Base-by-base conservation (phyloP, 1,140 invertebrate species). In the Adoxophyes honmai region DNA sequence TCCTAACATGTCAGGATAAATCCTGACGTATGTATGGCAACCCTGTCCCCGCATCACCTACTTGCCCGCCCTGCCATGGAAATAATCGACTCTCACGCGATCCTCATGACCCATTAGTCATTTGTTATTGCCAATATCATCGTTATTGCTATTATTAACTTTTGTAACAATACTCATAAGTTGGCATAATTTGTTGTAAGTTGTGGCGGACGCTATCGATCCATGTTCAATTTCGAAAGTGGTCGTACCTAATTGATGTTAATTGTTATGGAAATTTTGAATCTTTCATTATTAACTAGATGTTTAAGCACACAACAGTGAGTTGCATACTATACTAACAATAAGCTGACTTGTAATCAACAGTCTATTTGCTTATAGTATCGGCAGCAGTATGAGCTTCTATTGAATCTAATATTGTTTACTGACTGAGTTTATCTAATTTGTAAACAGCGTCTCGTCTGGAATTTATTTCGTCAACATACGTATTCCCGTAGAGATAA, bases 31-130 rank as follows among this genome's bases (percentile, higher is more conserved):
- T n/a, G n/a, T n/a, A n/a, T n/a, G n/a, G n/a, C n/a, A n/a, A n/a
- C n/a, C n/a, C n/a, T n/a, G n/a, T n/a, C n/a, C n/a, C 16, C 16
- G 16, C 10, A n/a, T 48, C 16, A 48, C 42, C 42, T 48, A 48
- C 16, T 15, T 48, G 42, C 42, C 11, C 18, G 5, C 18, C 28
- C 21, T 33, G 11, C 16, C 21, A 48, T 48, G 14, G 21, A 44
- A 48, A 48, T 48, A 48, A 48, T 48, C 42, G 21, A 48, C 18
- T 33, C 18, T 13, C 38, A 48, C 42, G 42, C 42, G 18, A 21
- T 13, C 42, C 42, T 48, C 21, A 33, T 18, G 21, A 21, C 9
- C 39, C 18, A 48, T 28, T 18, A 28, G 16, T 21, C 42, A 44
- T 44, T 18, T n/a, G 42, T 48, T 48, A 48, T 48, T 48, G 42